Base-by-base conservation (phyloP, 2,888 invertebrate species). In the Allygus modestus region DNA sequence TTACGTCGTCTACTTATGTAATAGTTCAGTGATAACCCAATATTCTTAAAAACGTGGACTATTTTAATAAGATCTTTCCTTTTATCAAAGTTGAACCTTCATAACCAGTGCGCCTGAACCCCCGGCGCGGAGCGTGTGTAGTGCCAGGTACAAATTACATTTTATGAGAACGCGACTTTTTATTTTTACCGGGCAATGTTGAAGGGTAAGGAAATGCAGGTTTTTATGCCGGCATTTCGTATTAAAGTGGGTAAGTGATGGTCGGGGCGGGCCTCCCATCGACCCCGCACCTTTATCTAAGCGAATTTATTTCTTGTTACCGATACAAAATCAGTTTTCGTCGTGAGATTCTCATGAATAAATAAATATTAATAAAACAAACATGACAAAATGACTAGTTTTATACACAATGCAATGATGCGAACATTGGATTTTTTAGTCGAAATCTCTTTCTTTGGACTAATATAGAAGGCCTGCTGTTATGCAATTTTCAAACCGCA, bases 161-260 rank as follows among this genome's bases (percentile, higher is more conserved):
- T 65, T 65, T 65, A 65, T 65, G 65, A 65, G 65, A 31, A 65
- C 65, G 26, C 31, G 65, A 65, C 65, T 65, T 58, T n/a, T 58
- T 65, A 65, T 31, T 65, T 65, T 65, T 65, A 15, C 12, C 65
- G 28, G 15, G 28, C 65, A 31, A 65, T 28, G 15, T 65, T 65
- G 65, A 65, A 65, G 65, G 65, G 65, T 65, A 65, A 65, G 65
- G 65, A 65, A 31, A 65, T 65, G 65, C 65, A 9, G 65, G 65
- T 65, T 65, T 58, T 65, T 65, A 65, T 65, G 65, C n/a, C 28
- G 65, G 65, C 65, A 28, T 65, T 65, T 65, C 28, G 65, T 31
- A 65, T 65, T 65, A 65, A 65, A 65, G 65, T 28, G 65, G 65
- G 17, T 65, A 65, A 65, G 65, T 12, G 7, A 65, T 17, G 28